phyloP scores from a whole-genome alignment of 1,140 invertebrate genomes.

The Colletes gigas region DNA sequence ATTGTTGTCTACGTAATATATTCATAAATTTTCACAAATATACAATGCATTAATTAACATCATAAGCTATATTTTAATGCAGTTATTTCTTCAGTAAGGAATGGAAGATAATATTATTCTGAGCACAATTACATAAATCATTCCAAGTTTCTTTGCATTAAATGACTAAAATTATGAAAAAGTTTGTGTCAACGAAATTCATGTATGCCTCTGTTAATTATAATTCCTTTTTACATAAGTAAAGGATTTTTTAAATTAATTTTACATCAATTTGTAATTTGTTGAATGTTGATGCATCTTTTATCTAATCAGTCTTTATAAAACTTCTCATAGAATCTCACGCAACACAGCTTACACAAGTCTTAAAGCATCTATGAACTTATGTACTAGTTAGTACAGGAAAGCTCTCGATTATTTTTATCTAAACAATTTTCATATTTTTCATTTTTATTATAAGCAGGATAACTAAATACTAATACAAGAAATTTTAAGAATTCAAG shows the following conservation, averaged over 20 bases:
- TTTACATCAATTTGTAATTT: slow-evolving; percentile 20
- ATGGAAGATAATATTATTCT: slow-evolving; percentile 41
- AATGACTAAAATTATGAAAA: slow-evolving; percentile 14
- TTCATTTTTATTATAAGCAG: slow-evolving; percentile 42
- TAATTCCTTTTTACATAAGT: slow-evolving; percentile 1
- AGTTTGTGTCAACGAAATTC: slow-evolving; percentile 17
- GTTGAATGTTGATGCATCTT: slow-evolving; percentile 30
- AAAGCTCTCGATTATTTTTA: slow-evolving; percentile 38
- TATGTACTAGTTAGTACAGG: slow-evolving; percentile 43
- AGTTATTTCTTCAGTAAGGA: slow-evolving; percentile 29
- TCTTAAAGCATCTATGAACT: slow-evolving; percentile 47
- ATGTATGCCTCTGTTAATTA: slow-evolving; percentile 7
- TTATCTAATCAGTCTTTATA: slow-evolving; percentile 53
- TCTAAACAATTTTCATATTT: slow-evolving; percentile 20
- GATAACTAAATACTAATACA: slow-evolving; percentile 31
- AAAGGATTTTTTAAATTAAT: slow-evolving; percentile 27
- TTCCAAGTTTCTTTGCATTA: slow-evolving; percentile 19
- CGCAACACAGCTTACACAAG: slow-evolving; percentile 37
- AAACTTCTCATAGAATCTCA: slow-evolving; percentile 40
- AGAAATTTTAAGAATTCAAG: slow-evolving; percentile 30
- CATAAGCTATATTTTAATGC: slow-evolving; percentile 31
- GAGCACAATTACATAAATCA: slow-evolving; percentile 24
- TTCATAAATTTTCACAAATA: slow-evolving; percentile 44
- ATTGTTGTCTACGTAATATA: slow-evolving; percentile 42
- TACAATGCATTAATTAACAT: slow-evolving; percentile 49